Evolutionary conservation across 2,113 vertebrate genomes (phyloP).

Genomic region (Sturnus vulgaris): DNA sequence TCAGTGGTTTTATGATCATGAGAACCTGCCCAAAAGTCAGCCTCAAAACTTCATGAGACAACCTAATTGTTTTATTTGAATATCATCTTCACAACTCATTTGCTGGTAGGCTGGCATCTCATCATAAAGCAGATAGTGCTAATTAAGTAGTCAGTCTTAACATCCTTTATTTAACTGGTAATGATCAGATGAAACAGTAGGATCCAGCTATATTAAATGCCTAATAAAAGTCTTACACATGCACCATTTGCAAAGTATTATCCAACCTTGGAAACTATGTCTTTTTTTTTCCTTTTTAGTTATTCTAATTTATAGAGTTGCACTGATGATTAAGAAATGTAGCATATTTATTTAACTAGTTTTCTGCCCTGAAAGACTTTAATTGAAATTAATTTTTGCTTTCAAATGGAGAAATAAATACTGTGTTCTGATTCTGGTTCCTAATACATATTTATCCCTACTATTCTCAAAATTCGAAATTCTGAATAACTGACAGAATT

Average conservation of each 20-base stretch:
- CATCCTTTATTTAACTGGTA: background rate
- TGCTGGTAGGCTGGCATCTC: background rate
- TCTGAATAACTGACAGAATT: background rate
- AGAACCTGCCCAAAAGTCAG: background rate
- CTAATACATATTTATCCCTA: background rate
- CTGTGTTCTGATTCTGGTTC: background rate
- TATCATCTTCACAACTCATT: background rate
- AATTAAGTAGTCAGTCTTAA: conserved; percentile 8
- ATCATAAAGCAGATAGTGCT: background rate
- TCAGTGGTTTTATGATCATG: background rate
- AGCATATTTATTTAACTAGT: background rate
- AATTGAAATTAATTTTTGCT: background rate
- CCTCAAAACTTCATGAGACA: background rate
- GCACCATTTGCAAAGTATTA: background rate
- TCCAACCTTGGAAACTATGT: background rate
- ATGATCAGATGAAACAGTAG: background rate
- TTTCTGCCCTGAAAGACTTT: background rate
- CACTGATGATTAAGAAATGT: background rate
- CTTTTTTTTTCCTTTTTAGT: background rate
- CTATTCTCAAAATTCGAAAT: background rate
- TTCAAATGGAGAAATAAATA: background rate
- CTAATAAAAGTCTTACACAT: background rate
- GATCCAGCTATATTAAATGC: background rate
- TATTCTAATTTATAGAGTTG: background rate
- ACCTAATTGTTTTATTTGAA: background rate